Evolutionary conservation across 1,140 invertebrate genomes (phyloP).

Genomic region (Lordiphosa clarofinis): DNA sequence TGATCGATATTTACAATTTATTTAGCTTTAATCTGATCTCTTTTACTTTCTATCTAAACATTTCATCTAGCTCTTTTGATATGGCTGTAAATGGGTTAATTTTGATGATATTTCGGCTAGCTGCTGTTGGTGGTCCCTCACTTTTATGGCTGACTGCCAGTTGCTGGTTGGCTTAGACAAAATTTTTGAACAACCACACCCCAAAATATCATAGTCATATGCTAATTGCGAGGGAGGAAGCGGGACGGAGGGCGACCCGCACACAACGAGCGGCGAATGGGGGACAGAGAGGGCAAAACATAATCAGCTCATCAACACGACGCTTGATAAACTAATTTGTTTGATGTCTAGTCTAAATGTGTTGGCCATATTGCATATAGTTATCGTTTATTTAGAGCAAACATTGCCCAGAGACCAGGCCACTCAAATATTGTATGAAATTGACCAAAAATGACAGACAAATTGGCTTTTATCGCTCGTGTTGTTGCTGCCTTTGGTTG

Average conservation of each 20-base stretch:
- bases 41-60: no score
- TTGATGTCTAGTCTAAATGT: conserved; percentile 68
- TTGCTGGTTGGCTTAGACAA: conserved; percentile 55
- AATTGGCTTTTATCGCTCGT: conserved; percentile 72
- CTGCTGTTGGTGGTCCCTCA: conserved; percentile 68
- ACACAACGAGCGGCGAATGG: background rate
- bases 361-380: conserved; percentile 28
- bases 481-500: conserved; percentile 52
- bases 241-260: conserved; percentile 2
- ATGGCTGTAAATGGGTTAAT: background rate
- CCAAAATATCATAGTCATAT: conserved; percentile 36
- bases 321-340: conserved; percentile 74
- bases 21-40: no score
- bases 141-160: conserved; percentile 66
- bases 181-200: conserved; percentile 62
- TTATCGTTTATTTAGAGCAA: conserved; percentile 41
- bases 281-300: background rate
- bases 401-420: conserved; percentile 38
- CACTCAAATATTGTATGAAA: conserved; percentile 75
- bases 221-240: conserved; percentile 69
- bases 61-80: no score
- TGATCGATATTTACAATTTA: no score
- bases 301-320: no score
- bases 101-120: conserved; percentile 2
- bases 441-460: conserved; percentile 78